Base-by-base conservation (phyloP, 2,797 vertebrate genomes). In the Tenualosa thibaudeaui region DNA sequence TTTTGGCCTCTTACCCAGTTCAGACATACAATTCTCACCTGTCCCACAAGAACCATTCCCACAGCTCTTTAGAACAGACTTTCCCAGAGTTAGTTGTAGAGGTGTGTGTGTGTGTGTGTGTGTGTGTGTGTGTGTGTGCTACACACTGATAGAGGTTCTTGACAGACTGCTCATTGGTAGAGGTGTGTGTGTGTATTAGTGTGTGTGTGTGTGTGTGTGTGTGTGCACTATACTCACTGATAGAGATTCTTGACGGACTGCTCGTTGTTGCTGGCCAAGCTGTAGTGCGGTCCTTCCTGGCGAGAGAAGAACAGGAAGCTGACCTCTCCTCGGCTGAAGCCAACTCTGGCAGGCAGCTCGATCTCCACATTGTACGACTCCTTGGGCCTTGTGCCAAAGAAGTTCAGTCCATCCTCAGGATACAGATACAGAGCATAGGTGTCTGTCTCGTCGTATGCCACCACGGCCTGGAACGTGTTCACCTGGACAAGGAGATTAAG, bases 391-490 rank as follows among this genome's bases (percentile, higher is more conserved):
- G 98, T 98, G 22, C 97, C 97, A 81, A 97, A 95, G 94, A 98
- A 99, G 92, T 97, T 97, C 90, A 99, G 93, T 56, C 98, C 96
- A 0, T 94, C 94, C 0, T 93, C 85, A 0, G 98, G 98, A 88
- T 99, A 99, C 2, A 99, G 96, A 93, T 98, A 98, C 86, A 99
- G 92, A 51, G 93, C 92, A 0, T 97, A 99, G 3, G 96, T 94
- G 87, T 99, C 94, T 0, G 91, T 94, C 10, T 96, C 95, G 22
- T 97, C 92, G 0, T 96, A 99, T 22, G 95, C 97, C 82, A 99
- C 86, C n/a, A 97, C 96, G 0, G 94, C 95, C 92, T 99, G 98
- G 95, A 99, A 99, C 0, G 97, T 99, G 89, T 99, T 99, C 84
- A 95, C 90, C 98, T 99, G 90, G 58, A 81, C 62, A 53, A 43